phyloP scores from a whole-genome alignment of 2,113 vertebrate species.

The Nothobranchius furzeri region DNA sequence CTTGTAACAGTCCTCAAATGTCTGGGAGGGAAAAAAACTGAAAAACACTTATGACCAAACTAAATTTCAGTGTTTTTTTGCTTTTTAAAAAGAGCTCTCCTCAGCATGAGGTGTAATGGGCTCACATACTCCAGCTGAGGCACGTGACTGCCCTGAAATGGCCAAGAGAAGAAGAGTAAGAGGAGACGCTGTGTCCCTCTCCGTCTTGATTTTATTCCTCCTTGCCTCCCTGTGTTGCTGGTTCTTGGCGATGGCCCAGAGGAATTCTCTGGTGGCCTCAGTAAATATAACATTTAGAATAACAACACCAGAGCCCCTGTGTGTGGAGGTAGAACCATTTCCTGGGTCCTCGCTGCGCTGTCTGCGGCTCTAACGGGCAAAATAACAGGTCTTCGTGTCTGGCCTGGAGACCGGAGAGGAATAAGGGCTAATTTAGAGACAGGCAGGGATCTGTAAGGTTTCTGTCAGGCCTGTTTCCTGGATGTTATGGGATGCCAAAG shows the following conservation, averaged over 20 bases:
- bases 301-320: conserved; percentile 68
- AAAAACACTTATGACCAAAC: conserved; percentile 38
- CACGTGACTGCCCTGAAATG: conserved; percentile 61
- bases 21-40: conserved; percentile 18
- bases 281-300: conserved; percentile 80
- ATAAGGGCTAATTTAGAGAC: conserved; percentile 58
- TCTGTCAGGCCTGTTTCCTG: conserved; percentile 40
- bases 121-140: conserved; percentile 49
- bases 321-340: conserved; percentile 78
- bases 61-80: conserved; percentile 36
- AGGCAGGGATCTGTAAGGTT: conserved; percentile 43
- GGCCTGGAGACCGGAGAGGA: conserved; percentile 55
- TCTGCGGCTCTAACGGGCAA: conserved; percentile 54
- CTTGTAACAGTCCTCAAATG: conserved; percentile 48
- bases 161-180: conserved; percentile 42
- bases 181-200: conserved; percentile 41
- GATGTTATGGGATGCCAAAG: conserved; percentile 17
- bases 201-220: conserved; percentile 45
- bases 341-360: conserved; percentile 68
- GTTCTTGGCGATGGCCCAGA: conserved; percentile 72
- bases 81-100: conserved; percentile 33
- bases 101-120: conserved; percentile 26
- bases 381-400: conserved; percentile 64
- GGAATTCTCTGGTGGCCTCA: conserved; percentile 78
- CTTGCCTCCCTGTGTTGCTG: conserved; percentile 54